Evolutionary conservation across 2,888 invertebrate genomes (phyloP).

Genomic region (Willowsia nigromaculata): DNA sequence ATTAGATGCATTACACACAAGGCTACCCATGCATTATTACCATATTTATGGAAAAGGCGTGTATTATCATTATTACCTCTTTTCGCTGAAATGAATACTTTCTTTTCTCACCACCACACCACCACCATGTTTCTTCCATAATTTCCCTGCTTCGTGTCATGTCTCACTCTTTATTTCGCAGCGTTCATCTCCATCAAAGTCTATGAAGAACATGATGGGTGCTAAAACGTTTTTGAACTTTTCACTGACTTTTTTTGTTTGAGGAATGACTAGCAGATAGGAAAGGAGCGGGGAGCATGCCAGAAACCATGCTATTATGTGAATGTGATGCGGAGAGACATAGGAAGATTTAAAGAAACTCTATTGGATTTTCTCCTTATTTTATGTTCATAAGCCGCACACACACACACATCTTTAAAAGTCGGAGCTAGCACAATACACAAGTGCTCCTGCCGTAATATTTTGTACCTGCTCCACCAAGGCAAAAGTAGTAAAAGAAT

Average conservation of each 20-base stretch:
- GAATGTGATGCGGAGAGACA: constrained; percentile 5
- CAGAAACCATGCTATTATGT: constrained; percentile 33
- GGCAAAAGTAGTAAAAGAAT: constrained; percentile 25
- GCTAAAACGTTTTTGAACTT: constrained; percentile 68
- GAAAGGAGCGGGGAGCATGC: neutral
- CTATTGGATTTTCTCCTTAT: neutral
- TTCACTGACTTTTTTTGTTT: constrained; percentile 42
- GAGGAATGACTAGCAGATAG: neutral
- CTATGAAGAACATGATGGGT: constrained; percentile 49
- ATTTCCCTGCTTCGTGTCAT: constrained; percentile 7
- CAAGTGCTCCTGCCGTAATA: neutral
- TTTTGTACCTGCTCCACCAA: neutral
- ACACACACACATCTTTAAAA: neutral
- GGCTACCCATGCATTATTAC: constrained; percentile 65
- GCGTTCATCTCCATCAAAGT: constrained; percentile 47
- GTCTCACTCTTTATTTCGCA: constrained; percentile 34
- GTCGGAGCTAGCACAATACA: constrained; percentile 4
- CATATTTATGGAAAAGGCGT: constrained; percentile 67
- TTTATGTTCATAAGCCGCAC: constrained; percentile 6
- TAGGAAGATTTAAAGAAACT: constrained; percentile 13
- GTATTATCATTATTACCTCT: constrained; percentile 55
- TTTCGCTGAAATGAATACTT: constrained; percentile 56
- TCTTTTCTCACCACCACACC: constrained; percentile 18
- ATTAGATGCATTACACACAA: constrained; percentile 64
- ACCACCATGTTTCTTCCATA: neutral